Evolutionary conservation across 53 echinoderm and acorn worm species (phyloP).

Genomic region (Holothuria scabra): DNA sequence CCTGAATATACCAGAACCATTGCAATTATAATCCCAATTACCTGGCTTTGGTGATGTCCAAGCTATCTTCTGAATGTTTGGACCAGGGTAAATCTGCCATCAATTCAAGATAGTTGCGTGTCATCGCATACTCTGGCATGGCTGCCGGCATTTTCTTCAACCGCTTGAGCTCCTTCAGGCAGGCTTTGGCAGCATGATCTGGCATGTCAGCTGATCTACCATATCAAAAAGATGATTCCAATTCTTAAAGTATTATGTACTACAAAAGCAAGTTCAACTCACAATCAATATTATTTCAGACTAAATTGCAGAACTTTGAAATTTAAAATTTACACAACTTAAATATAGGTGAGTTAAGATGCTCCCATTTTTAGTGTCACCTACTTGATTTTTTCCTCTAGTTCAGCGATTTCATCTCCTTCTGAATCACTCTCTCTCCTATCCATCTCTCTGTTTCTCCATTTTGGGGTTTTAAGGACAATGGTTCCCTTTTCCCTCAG

Average conservation of each 20-base stretch:
- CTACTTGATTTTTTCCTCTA: constrained; percentile 90
- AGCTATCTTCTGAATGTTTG: constrained; percentile 81
- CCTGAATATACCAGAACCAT: too few species aligned
- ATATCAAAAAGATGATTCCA: not conserved
- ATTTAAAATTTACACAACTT: too few species aligned
- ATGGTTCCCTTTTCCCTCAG: constrained; percentile 52
- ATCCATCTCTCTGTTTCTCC: constrained; percentile 31
- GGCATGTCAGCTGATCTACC: constrained; percentile 87
- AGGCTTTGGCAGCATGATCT: constrained; percentile 83
- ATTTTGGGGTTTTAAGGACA: constrained; percentile 52
- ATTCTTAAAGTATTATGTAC: too few species aligned
- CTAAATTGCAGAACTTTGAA: too few species aligned
- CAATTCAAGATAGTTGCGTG: constrained; percentile 94
- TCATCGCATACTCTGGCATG: constrained; percentile 93
- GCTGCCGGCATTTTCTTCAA: constrained; percentile 97
- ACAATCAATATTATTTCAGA: not conserved
- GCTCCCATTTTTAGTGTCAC: not conserved
- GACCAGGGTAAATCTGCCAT: constrained; percentile 99
- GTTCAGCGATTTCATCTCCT: constrained; percentile 85
- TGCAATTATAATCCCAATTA: constrained; percentile 2
- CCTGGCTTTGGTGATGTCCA: constrained; percentile 95
- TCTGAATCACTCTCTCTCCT: constrained; percentile 68
- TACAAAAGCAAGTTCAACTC: too few species aligned
- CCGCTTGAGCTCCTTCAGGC: constrained; percentile 87
- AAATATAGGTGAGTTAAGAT: too few species aligned